A percentile compares a stretch with the other conserved stretches of the same genome.
Evolutionary conservation across 2,797 vertebrate genomes (phyloP).

Genomic region (Sphaeramia orbicularis): DNA sequence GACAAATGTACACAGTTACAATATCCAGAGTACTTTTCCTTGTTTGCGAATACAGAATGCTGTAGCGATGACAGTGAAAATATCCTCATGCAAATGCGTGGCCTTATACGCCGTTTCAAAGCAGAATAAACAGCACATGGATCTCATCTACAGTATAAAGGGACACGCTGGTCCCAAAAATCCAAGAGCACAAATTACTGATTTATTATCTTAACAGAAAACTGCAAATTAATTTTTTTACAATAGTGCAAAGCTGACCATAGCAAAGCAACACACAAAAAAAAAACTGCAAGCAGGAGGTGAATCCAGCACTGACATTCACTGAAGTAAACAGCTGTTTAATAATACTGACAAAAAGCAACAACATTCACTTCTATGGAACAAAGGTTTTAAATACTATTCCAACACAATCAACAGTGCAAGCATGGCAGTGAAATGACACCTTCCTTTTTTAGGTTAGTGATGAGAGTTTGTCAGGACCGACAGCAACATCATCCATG

Average conservation of each 20-base stretch:
- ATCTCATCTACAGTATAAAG: constrained; percentile 59
- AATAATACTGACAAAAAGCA: constrained; percentile 59
- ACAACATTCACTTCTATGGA: constrained; percentile 58
- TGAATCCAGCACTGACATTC: constrained; percentile 52
- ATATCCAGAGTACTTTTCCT: constrained; percentile 47
- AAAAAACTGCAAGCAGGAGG: constrained; percentile 41
- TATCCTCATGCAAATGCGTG: constrained; percentile 74
- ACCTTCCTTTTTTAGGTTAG: constrained; percentile 6
- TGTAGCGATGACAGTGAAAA: constrained; percentile 42
- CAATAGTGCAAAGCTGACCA: constrained; percentile 63
- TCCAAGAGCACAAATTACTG: constrained; percentile 52
- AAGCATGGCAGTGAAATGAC: constrained; percentile 59
- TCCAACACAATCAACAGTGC: constrained; percentile 69
- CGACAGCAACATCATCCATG: too few relatives aligned
- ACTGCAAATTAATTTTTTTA: constrained; percentile 35
- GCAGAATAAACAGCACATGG: constrained; percentile 77
- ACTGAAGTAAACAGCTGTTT: too few relatives aligned
- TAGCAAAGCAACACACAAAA: constrained; percentile 55
- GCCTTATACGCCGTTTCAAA: constrained; percentile 57
- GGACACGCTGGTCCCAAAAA: constrained; percentile 12
- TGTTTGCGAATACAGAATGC: constrained; percentile 46
- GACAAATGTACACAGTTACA: constrained; percentile 63
- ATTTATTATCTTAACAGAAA: constrained; percentile 49
- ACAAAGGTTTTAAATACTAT: constrained; percentile 39
- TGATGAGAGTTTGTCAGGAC: constrained; percentile 34